Evolutionary conservation across 2,888 invertebrate genomes (phyloP), one percentile per base, ranked within the genome.

Genomic region (Fissipunctia ypsillon): DNA sequence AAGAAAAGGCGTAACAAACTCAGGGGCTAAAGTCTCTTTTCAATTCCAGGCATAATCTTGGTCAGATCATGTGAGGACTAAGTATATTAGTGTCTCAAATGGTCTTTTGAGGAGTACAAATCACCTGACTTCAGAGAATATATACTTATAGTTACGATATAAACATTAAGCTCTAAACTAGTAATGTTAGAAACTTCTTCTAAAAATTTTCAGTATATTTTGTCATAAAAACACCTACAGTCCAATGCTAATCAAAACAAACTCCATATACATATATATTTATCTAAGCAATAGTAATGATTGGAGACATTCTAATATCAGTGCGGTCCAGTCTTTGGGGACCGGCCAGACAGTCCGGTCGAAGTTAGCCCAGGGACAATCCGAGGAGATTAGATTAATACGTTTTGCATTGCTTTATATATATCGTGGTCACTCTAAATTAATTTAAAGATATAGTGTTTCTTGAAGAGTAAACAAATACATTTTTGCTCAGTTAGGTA

Each of bases 241-340:
- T n/a, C 43, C 35, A 68, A 35, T 38, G 3, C 43, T 57, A n/a
- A 74, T 43, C 61, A 66, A 79, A 66, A 66, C 59, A 71, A 64
- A 67, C 50, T 59, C 25, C 0, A 31, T 14, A 64, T 43, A 73
- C 38, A 73, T 59, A 73, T 59, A 69, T 66, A 86, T 84, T 75
- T 64, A 76, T 64, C 64, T 56, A 5, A 72, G 57, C 56, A 63
- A 73, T 77, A 80, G 79, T 84, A 88, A 83, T 86, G 89, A 85
- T 87, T 81, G 86, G 91, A 90, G 92, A 91, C 90, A 90, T 88
- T 91, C 88, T 84, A 91, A 91, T 91, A 92, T 90, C 89, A 88
- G 89, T 90, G 78, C 87, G 88, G 87, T 80, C 78, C 80, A 77
- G 88, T 85, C 92, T 89, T 88, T 60, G 69, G 93, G 93, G 91